Evolutionary conservation across 2,888 invertebrate species (phyloP).

Genomic region (Macroteleia sp.): DNA sequence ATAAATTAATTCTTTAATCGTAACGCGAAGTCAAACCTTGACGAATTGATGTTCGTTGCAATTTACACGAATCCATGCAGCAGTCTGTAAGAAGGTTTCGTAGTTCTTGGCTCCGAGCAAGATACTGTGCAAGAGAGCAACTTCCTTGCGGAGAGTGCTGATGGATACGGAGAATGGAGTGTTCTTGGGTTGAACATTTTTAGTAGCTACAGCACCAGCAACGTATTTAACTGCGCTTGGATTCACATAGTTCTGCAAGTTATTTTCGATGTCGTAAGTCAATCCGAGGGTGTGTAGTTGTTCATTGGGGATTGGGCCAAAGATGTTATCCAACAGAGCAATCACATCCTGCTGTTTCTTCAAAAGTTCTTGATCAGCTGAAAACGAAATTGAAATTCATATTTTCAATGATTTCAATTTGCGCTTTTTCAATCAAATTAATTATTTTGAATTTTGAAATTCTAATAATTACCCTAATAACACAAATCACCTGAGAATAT

Average conservation of each 20-base stretch:
- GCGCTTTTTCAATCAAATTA: too few species aligned
- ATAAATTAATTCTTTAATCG: too few species aligned
- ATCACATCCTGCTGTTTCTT: constrained; percentile 86
- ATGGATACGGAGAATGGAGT: constrained; percentile 87
- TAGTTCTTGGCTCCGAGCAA: constrained; percentile 89
- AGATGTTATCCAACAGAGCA: constrained; percentile 87
- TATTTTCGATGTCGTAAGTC: constrained; percentile 86
- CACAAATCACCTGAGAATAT: too few species aligned
- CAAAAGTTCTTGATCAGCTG: constrained; percentile 86
- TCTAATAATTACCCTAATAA: too few species aligned
- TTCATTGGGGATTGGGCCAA: constrained; percentile 86
- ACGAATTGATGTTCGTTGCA: constrained; percentile 89
- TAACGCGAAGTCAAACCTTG: constrained; percentile 66
- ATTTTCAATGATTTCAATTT: too few species aligned
- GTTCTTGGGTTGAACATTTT: constrained; percentile 86
- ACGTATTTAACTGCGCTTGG: constrained; percentile 85
- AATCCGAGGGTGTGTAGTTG: constrained; percentile 86
- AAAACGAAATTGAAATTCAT: background rate
- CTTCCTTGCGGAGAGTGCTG: constrained; percentile 87
- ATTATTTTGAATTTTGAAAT: too few species aligned
- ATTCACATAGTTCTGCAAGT: constrained; percentile 86
- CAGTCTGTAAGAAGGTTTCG: constrained; percentile 88
- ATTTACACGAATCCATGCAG: constrained; percentile 88
- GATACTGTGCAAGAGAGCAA: constrained; percentile 87
- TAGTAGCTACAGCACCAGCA: constrained; percentile 85